phyloP scores from a whole-genome alignment of 2,797 vertebrate genomes.

The Nyctibius grandis region DNA sequence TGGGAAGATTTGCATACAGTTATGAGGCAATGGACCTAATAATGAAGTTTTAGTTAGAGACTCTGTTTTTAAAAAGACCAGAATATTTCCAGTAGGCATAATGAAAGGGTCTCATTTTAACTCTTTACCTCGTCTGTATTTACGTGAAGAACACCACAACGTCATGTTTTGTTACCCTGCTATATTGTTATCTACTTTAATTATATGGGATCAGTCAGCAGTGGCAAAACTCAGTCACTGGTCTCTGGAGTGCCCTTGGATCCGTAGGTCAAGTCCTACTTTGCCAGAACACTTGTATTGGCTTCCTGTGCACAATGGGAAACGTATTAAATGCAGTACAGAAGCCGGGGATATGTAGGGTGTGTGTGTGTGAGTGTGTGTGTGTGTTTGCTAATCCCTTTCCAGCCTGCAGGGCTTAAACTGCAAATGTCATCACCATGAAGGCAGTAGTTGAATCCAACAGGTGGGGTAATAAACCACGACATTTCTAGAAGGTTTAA shows the following conservation, averaged over 20 bases:
- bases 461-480: slow-evolving; percentile 54
- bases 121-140: neutral
- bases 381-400: neutral
- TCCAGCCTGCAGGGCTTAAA: neutral
- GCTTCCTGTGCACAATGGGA: neutral
- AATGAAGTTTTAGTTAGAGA: neutral
- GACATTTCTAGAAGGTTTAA: slow-evolving; percentile 44
- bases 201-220: neutral
- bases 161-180: neutral
- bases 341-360: rapidly evolving
- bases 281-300: neutral
- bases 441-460: slow-evolving; percentile 34
- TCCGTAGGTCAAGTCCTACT: neutral
- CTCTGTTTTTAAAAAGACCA: neutral
- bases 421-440: slow-evolving; percentile 4
- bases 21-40: neutral
- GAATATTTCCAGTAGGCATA: neutral
- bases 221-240: neutral
- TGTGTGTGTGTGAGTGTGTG: rapidly evolving
- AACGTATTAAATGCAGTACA: neutral
- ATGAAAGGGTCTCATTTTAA: neutral
- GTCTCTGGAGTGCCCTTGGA: neutral
- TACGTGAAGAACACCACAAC: neutral
- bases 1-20: neutral
- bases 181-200: neutral